Percentiles rank a stretch among this genome's conserved stretches.
These are phyloP conservation scores for Myoxocephalus aenaeus DNA, from an alignment of 2,797 vertebrate species.

Conservation along the genomic window DNA sequence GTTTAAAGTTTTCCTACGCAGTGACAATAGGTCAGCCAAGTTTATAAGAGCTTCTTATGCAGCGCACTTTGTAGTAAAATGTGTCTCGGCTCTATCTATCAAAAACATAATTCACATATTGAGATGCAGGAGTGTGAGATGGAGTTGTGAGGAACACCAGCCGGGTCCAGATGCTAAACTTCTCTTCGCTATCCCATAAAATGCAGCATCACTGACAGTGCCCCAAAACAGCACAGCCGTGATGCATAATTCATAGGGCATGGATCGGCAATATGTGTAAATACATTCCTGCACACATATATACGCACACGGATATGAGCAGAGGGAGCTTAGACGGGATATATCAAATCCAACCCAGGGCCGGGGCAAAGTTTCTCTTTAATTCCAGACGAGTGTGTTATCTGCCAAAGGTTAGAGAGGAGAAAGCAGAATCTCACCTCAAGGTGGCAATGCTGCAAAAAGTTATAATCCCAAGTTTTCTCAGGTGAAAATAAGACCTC, in stretches of 20 bases:
- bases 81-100: background rate
- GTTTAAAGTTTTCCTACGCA: background rate
- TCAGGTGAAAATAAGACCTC: conserved; percentile 9
- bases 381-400: conserved; percentile 59
- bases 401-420: conserved; percentile 54
- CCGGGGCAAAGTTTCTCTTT: conserved; percentile 51
- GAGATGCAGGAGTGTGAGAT: conserved; percentile 29
- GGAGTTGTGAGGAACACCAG: conserved; percentile 37
- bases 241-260: conserved; percentile 76
- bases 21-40: background rate
- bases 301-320: conserved; percentile 26
- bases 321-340: conserved; percentile 51
- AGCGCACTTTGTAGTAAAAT: background rate
- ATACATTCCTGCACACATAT: conserved; percentile 61
- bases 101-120: conserved; percentile 2
- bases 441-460: conserved; percentile 33
- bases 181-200: conserved; percentile 59
- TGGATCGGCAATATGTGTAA: conserved; percentile 62
- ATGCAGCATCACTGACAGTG: conserved; percentile 47
- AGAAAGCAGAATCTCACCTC: conserved; percentile 41
- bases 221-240: conserved; percentile 51
- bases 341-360: conserved; percentile 56
- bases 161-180: conserved; percentile 49
- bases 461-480: conserved; percentile 12
- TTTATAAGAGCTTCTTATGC: background rate